Conservation (phyloP, 2,888 invertebrate genomes). For the Amiota communis region DNA sequence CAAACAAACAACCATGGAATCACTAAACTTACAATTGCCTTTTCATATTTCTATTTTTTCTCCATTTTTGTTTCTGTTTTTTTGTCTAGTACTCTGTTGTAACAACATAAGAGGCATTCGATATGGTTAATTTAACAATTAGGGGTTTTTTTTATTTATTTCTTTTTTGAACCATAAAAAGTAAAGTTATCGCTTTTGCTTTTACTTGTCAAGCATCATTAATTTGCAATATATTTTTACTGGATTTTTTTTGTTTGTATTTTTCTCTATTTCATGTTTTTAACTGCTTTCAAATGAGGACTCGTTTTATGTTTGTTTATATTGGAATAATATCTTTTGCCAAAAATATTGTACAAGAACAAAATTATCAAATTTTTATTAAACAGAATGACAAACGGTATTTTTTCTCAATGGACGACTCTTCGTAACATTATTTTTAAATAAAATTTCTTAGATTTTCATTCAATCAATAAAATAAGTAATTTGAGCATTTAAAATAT, state of each 20-base stretch:
- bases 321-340: too few relatives aligned
- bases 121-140: constrained; percentile 22
- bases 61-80: neutral
- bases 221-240: constrained; percentile 15
- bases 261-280: neutral
- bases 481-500: too few relatives aligned
- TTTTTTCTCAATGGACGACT: too few relatives aligned
- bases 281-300: too few relatives aligned
- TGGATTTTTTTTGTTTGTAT: neutral
- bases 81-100: neutral
- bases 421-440: too few relatives aligned
- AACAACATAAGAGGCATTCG: neutral
- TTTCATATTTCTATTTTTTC: neutral
- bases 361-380: too few relatives aligned
- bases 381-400: too few relatives aligned
- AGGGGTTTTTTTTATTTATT: neutral
- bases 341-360: too few relatives aligned
- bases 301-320: too few relatives aligned
- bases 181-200: constrained; percentile 1
- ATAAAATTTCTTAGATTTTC: too few relatives aligned
- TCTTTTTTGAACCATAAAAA: constrained; percentile 11
- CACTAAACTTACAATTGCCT: neutral
- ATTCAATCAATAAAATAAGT: too few relatives aligned
- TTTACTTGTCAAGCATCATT: constrained; percentile 26
- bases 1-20: constrained; percentile 3